A percentile compares a stretch with the other conserved stretches of the same genome.
These are phyloP conservation scores for Apantesis nais DNA, from an alignment of 2,888 invertebrate species.

Conservation along the genomic window DNA sequence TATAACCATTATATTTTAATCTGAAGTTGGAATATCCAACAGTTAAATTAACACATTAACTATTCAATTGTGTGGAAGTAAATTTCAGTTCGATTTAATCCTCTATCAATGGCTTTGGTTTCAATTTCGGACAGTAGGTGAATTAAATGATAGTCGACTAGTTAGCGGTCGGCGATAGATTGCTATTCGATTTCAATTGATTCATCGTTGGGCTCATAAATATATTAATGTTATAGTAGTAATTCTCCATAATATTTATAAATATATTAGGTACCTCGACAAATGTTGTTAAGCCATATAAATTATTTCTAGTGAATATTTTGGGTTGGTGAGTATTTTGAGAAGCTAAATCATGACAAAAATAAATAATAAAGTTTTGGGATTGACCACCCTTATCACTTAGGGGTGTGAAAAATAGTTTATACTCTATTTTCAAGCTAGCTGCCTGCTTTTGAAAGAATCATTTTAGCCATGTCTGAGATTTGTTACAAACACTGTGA, in stretches of 20 bases:
- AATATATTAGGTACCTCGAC: too few species aligned
- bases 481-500: too few species aligned
- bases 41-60: conserved; percentile 23
- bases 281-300: too few species aligned
- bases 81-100: conserved; percentile 13
- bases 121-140: background rate
- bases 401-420: too few species aligned
- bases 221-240: background rate
- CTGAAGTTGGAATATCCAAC: conserved; percentile 17
- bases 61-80: conserved; percentile 26
- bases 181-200: background rate
- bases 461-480: too few species aligned
- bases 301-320: too few species aligned
- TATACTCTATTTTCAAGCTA: too few species aligned
- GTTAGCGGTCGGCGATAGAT: background rate
- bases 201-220: background rate
- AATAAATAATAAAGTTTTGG: too few species aligned
- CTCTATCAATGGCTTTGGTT: conserved; percentile 29
- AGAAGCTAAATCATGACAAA: too few species aligned
- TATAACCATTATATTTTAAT: background rate
- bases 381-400: too few species aligned
- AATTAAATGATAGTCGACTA: background rate
- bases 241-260: background rate
- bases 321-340: too few species aligned
- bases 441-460: too few species aligned